Evolutionary conservation across 2,888 invertebrate genomes (phyloP).

Genomic region (Cephus pulcher): DNA sequence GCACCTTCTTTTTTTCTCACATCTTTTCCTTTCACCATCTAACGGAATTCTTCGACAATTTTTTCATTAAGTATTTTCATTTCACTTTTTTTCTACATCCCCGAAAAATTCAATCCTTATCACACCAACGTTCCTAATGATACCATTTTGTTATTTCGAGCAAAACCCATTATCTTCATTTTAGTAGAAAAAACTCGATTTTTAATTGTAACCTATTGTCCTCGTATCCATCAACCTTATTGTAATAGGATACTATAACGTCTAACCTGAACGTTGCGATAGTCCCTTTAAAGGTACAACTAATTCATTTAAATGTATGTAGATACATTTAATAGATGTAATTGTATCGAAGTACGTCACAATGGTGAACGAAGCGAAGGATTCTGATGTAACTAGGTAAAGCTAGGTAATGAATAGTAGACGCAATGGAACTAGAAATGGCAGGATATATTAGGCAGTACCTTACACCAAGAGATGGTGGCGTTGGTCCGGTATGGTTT

Average conservation of each 20-base stretch:
- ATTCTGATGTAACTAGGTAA: not conserved
- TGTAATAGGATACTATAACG: not conserved
- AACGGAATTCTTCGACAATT: too few relatives aligned
- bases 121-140: not conserved
- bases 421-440: not conserved
- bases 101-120: not conserved
- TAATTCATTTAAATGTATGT: not conserved
- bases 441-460: not conserved
- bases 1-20: constrained; percentile 3
- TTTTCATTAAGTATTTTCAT: not conserved
- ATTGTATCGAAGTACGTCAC: not conserved
- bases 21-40: not conserved
- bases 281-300: not conserved
- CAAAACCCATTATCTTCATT: not conserved
- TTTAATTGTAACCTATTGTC: not conserved
- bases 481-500: not conserved
- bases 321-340: not conserved
- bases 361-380: not conserved
- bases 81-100: not conserved
- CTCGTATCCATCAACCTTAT: not conserved
- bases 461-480: not conserved
- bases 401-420: not conserved
- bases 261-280: not conserved
- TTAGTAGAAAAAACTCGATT: not conserved
- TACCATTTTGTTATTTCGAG: not conserved